Evolutionary conservation across 1,140 invertebrate genomes (phyloP), one percentile per base, ranked within the genome.

Genomic region (Philaenus spumarius): DNA sequence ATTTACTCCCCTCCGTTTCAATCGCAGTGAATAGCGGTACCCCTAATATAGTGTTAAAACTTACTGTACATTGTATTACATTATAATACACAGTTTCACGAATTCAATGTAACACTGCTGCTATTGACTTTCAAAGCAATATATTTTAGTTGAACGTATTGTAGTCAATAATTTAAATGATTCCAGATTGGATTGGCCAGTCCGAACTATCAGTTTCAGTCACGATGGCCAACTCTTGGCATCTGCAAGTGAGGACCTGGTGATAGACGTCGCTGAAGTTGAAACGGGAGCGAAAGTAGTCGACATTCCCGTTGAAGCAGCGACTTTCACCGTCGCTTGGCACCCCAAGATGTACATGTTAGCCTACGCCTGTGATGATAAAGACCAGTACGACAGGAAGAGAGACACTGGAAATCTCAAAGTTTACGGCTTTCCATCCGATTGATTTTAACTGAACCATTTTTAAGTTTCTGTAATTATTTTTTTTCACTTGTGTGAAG

Each of bases 291-390:
- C 53, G 20, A 63, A 66, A 39, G 67, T 68, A 15, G 82, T 84
- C 0, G 85, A 90, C 64, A 87, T 97, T 55, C 83, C 86, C 1
- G 92, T 96, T 1, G 87, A 93, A 61, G 87, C 93, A 7, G 92
- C 94, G 0, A 97, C 94, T 3, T 97, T 97, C 72, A 96, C 94
- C 0, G 90, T 97, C 1, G 89, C 94, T 0, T 98, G 93, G 90
- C 93, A 98, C 78, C 95, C 95, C 0, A 89, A 90, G 60, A 80
- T 86, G 53, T 92, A 95, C 72, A 77, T 98, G 17, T 73, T 97
- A 35, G 95, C 95, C 1, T 97, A 90, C 75, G 95, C 95, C 1
- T 97, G 94, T 73, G 95, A 98, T 72, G 95, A 97, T 71, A 92
- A 93, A 74, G 87, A 93, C 66, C 77, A 80, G 55, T 85, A 87